Evolutionary conservation across 2,797 vertebrate species (phyloP), one percentile per base, ranked within the genome.

Genomic region (Lateolabrax maculatus): DNA sequence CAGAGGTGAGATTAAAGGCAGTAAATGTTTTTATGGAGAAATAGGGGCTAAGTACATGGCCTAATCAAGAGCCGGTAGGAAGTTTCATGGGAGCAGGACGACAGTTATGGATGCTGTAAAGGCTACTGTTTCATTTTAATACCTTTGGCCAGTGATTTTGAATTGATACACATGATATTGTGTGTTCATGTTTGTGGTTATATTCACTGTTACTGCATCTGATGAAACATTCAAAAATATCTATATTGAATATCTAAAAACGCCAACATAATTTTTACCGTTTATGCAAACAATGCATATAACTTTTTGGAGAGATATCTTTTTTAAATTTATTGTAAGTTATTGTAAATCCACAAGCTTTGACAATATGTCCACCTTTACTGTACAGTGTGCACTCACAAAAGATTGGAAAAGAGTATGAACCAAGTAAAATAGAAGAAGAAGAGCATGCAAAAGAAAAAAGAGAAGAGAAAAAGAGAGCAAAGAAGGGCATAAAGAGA

Each of bases 21-120:
- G 86, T 92, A 91, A 92, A 91, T 76, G 81, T 88, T 83, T 92
- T 91, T 86, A 89, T 77, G 67, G 84, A 87, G 83, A 88, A 87
- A 88, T 80, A 71, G 79, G 74, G 61, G 79, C 71, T 75, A 79
- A 87, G 77, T 84, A 81, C 78, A 72, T 13, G n/a, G 64, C 70
- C 81, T 88, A 84, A 88, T 91, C 85, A 84, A 84, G 79, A 77
- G 78, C 72, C 27, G 5, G 71, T 37, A 53, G 72, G 69, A 81
- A 44, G 72, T 81, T 88, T 89, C 86, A 90, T 78, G 68, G 74
- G 64, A 77, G 79, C 55, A 79, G 79, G 71, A 86, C 2, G 79
- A 83, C 79, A 80, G 72, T 87, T 87, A 89, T 85, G 71, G 77
- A 80, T 62, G 75, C 70, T 49, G 57, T 88, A 85, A 88, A 93